Conservation (phyloP, 2,888 invertebrate genomes). For the Athrips mouffetella region DNA sequence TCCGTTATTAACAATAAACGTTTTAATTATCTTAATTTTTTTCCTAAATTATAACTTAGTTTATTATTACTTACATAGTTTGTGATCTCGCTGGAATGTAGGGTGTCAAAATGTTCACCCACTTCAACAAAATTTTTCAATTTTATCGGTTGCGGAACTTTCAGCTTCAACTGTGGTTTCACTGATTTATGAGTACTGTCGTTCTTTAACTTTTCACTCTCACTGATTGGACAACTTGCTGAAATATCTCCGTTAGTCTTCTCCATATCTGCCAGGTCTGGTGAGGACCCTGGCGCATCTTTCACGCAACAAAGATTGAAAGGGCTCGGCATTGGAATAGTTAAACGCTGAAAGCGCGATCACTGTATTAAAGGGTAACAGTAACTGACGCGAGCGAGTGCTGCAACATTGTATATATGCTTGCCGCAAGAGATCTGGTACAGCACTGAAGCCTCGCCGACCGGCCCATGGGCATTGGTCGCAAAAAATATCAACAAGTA, state of each 20-base stretch:
- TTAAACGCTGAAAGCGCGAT: slow-evolving; percentile 17
- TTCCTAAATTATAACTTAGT: no score
- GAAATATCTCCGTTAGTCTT: slow-evolving; percentile 45
- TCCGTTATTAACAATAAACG: no score
- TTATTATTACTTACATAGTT: slow-evolving; percentile 52
- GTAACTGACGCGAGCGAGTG: slow-evolving; percentile 38
- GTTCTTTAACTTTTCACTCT: slow-evolving; percentile 21
- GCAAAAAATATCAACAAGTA: slow-evolving; percentile 53
- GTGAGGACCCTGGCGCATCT: slow-evolving; percentile 30
- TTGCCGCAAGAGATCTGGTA: slow-evolving; percentile 44
- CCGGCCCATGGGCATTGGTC: slow-evolving; percentile 37
- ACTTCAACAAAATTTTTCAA: slow-evolving; percentile 51
- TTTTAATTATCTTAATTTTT: no score
- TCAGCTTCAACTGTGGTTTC: slow-evolving; percentile 51
- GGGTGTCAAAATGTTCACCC: slow-evolving; percentile 53
- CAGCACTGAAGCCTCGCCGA: slow-evolving; percentile 45
- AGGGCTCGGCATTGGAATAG: slow-evolving; percentile 38
- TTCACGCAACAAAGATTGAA: slow-evolving; percentile 39
- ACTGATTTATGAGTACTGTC: slow-evolving; percentile 44
- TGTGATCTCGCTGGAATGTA: slow-evolving; percentile 32
- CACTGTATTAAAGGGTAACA: slow-evolving; percentile 14
- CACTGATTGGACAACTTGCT: slow-evolving; percentile 41
- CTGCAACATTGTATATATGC: slow-evolving; percentile 59
- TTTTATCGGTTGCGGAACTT: slow-evolving; percentile 60
- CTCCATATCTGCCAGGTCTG: slow-evolving; percentile 39